Base-by-base conservation (phyloP, 2,888 invertebrate species). In the Kuschelorhynchus macadamiae region DNA sequence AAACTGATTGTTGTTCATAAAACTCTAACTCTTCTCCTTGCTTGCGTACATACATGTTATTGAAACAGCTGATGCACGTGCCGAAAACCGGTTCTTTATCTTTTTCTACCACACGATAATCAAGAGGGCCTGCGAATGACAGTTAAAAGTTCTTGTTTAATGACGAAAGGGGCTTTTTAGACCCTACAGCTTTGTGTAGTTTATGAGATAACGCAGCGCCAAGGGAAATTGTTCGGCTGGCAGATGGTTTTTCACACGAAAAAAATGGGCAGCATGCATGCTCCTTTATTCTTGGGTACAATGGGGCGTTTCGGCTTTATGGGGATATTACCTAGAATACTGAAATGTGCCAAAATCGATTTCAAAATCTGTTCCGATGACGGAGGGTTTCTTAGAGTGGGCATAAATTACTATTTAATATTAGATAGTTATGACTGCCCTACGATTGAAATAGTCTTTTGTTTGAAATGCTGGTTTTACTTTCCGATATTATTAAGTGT, bases 241-340 rank as follows among this genome's bases (percentile, higher is more conserved):
- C 67, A 67, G 61, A 67, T 67, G 67, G 67, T 11, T 50, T 62
- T 67, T 67, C 67, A 56, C 67, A 57, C 52, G 62, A 56, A 67
- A 67, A 66, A 61, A 61, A 44, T 49, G 32, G 25, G 18, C 53
- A 41, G 41, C 14, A 14, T 20, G 21, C 8, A 46, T n/a, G 30
- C 30, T 33, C 42, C 41, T 25, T 39, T 53, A 36, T 63, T 16
- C 12, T 46, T n/a, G 25, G 16, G 20, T n/a, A 44, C n/a, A 56
- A 56, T 44, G n/a, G 16, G 1, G 32, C 30, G 32, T 56, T 44
- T 14, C 30, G 8, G 18, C 25, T 56, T 56, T 42, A 56, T 56
- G 55, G 30, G 41, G 18, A 53, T 39, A 36, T 21, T 49, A 30
- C 12, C 1, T 42, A 16, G 42, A 16, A 36, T 11, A 36, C n/a